These are phyloP conservation scores for Siniperca undulata DNA, from an alignment of 2,797 vertebrate genomes.

Conservation along the genomic window DNA sequence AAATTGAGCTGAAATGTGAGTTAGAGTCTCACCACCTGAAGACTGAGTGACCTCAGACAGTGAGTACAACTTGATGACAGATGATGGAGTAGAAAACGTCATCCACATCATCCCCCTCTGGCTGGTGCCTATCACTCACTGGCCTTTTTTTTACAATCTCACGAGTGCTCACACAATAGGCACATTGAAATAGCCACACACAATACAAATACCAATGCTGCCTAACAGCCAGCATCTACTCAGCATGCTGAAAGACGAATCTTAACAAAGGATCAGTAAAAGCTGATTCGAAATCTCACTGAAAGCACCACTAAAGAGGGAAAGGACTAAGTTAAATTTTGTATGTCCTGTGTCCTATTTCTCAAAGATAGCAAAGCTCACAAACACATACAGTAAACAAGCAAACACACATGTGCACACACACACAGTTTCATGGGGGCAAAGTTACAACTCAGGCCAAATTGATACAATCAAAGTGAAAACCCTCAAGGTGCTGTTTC, in stretches of 20 bases:
- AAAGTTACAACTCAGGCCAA: conserved; percentile 30
- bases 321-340: background rate
- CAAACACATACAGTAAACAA: conserved; percentile 27
- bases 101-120: conserved; percentile 35
- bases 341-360: background rate
- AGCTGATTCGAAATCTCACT: background rate
- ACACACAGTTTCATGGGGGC: conserved; percentile 5
- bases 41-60: conserved; percentile 49
- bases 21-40: conserved; percentile 10
- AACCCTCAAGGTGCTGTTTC: conserved; percentile 40
- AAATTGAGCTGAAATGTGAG: background rate
- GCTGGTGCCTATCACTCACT: conserved; percentile 80
- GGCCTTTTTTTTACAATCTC: conserved; percentile 68
- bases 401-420: background rate
- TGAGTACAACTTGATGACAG: conserved; percentile 40
- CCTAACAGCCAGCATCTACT: conserved; percentile 5
- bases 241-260: conserved; percentile 17
- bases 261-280: conserved; percentile 31
- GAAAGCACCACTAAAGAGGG: background rate
- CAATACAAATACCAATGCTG: conserved; percentile 43
- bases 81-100: conserved; percentile 61
- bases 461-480: conserved; percentile 35
- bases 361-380: background rate
- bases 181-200: conserved; percentile 66
- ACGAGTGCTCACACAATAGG: conserved; percentile 70